Evolutionary conservation across 1,140 invertebrate genomes (phyloP), one percentile per base, ranked within the genome.

Genomic region (Drosophila prosaltans): DNA sequence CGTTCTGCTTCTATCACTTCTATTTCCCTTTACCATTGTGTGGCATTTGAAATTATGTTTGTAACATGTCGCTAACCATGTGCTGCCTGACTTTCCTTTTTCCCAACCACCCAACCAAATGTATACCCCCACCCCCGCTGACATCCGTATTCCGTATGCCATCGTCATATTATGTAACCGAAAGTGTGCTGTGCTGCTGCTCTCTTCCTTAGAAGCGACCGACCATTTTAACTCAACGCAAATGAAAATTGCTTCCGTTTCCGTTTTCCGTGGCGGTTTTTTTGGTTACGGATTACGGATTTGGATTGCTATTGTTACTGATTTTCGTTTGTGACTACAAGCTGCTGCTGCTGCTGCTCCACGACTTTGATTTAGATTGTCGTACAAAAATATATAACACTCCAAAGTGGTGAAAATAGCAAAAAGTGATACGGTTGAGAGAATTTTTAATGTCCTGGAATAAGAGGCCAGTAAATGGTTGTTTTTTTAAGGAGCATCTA

Each of bases 171-270:
- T 63, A 39, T 40, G 65, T 43, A 21, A 36, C 55, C 55, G 45
- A 48, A 40, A 62, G 65, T 77, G 61, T 62, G 65, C 45, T 21
- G 3, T 21, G 3, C 45, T 51, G 45, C 9, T 16, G 16, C 16
- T 16, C 16, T 51, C 36, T 72, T 69, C 69, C 69, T 79, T 70
- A 76, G 73, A 73, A 74, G 76, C 74, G 73, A 61, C 74, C 76
- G 76, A 72, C 71, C 77, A 89, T 76, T 80, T 69, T 64, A 89
- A 74, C 84, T 88, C 73, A 74, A 88, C 84, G 73, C 80, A 89
- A 88, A 88, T 89, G 84, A 89, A 89, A 89, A 89, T 89, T 89
- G 84, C 85, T 90, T 89, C 84, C 84, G 84, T 65, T 89, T 89
- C 74, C 78, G 74, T 70, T 69, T 65, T 80, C 84, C 84, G 84